Base-by-base conservation (phyloP, 2,113 vertebrate genomes). In the Tylochromis polylepis region DNA sequence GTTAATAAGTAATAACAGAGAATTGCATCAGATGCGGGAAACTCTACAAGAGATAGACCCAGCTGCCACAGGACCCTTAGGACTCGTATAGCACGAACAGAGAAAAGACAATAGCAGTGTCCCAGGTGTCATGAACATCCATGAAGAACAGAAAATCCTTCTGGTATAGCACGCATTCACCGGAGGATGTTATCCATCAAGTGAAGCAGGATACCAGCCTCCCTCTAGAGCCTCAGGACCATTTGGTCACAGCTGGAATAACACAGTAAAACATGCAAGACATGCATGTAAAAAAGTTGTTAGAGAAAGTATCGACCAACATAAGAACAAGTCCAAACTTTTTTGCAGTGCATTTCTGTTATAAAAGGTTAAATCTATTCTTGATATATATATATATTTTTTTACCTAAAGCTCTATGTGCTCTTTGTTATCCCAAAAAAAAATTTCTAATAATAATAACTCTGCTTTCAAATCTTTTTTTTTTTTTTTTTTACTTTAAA, bases 171-270 rank as follows among this genome's bases (percentile, higher is more conserved):
- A 56, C 34, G 38, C 81, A 29, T 67, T 82, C 62, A 85, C 85
- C 29, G 24, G 57, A 90, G 82, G 82, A 59, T 87, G 60, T 86
- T 79, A 92, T 89, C 67, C 83, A 91, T 93, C 89, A 90, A 82
- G 34, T 83, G 31, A 78, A 81, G 81, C 5, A 1, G 80, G 77
- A 75, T 11, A 58, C 11, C 29, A 20, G 43, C 16, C 70, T 88
- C 85, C 89, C 84, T 22, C 7, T 34, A 27, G 88, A 85, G 80
- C 14, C 27, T 41, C 41, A n/a, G 20, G 83, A 86, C 29, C 49
- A 62, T 85, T 77, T 36, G 62, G 70, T 84, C 79, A 78, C 87
- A 83, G 62, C 79, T 85, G n/a, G 60, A 34, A 59, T 67, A 77
- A 87, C 86, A 53, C 41, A 56, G 29, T 9, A 79, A 20, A 86